Percentiles rank a stretch among this genome's conserved stretches.
Evolutionary conservation across 2,888 invertebrate species (phyloP).

Genomic region (Clunio marinus): DNA sequence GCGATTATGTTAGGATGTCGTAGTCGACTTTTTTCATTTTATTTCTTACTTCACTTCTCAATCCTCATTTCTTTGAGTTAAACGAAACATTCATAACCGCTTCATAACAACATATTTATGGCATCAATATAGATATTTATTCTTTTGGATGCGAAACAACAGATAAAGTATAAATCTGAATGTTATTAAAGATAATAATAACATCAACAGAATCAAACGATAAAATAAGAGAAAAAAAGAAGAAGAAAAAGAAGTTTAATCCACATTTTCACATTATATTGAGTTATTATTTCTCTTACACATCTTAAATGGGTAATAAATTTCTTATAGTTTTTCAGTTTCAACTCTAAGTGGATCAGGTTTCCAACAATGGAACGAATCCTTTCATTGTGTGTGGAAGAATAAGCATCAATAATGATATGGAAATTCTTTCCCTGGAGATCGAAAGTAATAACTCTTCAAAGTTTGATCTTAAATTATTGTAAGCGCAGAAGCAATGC

Average conservation of each 20-base stretch:
- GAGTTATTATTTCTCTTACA: slow-evolving; percentile 31
- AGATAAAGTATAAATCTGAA: slow-evolving; percentile 18
- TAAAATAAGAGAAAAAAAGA: too few species aligned
- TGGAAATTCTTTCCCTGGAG: neutral
- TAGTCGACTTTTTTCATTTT: too few species aligned
- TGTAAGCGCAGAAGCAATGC: neutral
- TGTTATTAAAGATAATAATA: slow-evolving; percentile 34
- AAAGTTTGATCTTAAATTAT: neutral
- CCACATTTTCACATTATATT: slow-evolving; percentile 28
- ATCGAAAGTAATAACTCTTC: neutral
- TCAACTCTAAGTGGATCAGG: neutral
- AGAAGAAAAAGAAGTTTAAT: slow-evolving; percentile 16
- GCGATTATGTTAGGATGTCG: neutral
- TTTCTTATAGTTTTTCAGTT: neutral
- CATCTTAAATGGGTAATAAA: neutral
- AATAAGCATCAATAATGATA: neutral
- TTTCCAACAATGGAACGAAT: neutral
- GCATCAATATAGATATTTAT: neutral
- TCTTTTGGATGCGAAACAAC: neutral
- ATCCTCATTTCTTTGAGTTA: neutral
- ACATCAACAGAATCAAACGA: slow-evolving; percentile 33
- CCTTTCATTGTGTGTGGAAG: neutral
- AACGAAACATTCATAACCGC: slow-evolving; percentile 3
- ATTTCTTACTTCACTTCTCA: too few species aligned
- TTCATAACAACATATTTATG: slow-evolving; percentile 5